A percentile compares a stretch with the other conserved stretches of the same genome.
These are phyloP conservation scores for Netelia inedita DNA, from an alignment of 2,888 invertebrate species.

Conservation along the genomic window DNA sequence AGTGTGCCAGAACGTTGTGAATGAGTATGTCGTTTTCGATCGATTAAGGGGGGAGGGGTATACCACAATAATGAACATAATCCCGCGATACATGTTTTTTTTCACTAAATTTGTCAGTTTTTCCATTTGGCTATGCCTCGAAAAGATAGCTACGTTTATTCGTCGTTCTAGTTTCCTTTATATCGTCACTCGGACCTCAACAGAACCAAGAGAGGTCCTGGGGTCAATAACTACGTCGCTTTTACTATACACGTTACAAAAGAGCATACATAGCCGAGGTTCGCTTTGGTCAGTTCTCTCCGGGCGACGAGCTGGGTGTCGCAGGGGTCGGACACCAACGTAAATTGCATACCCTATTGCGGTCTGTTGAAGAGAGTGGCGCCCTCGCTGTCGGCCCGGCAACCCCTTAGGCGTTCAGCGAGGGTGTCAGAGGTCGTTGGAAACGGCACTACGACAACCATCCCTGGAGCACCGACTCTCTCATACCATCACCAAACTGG, in stretches of 20 bases:
- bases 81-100: not conserved
- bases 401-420: constrained; percentile 59
- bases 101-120: not conserved
- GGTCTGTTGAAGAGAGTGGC: constrained; percentile 78
- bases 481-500: constrained; percentile 77
- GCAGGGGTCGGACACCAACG: constrained; percentile 79
- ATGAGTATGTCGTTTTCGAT: no score
- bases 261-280: constrained; percentile 15
- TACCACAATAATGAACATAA: no score
- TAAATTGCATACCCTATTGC: constrained; percentile 82
- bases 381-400: constrained; percentile 63
- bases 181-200: not conserved
- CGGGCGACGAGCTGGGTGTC: constrained; percentile 61
- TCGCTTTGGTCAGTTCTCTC: constrained; percentile 43
- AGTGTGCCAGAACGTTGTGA: no score
- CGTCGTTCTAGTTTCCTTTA: not conserved
- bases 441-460: constrained; percentile 56
- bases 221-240: constrained; percentile 24
- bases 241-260: constrained; percentile 20
- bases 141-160: not conserved
- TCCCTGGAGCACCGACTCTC: constrained; percentile 39
- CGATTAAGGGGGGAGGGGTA: no score
- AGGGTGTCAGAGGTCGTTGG: constrained; percentile 54
- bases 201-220: not conserved
- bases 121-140: not conserved